A percentile compares a stretch with the other conserved stretches of the same genome.
phyloP scores from a whole-genome alignment of 2,888 invertebrate genomes.

The Smittia sp. region DNA sequence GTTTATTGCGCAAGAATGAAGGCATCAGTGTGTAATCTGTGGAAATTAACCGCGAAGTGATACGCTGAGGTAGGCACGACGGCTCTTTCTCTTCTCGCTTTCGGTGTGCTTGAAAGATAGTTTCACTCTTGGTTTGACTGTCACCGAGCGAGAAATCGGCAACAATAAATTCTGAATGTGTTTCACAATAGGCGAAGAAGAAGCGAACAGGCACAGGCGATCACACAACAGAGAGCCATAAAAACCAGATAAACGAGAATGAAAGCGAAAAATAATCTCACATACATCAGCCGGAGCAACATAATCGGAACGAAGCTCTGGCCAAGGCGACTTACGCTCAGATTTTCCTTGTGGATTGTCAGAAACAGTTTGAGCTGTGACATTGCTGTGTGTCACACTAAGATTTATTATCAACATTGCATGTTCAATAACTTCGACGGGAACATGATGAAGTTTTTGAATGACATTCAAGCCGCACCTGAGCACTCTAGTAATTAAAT shows the following conservation, averaged over 20 bases:
- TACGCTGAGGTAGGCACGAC: neutral
- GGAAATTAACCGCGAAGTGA: conserved; percentile 9
- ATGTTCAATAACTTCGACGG: too few relatives aligned
- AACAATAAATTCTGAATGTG: conserved; percentile 1
- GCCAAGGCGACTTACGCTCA: neutral
- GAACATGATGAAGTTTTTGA: too few relatives aligned
- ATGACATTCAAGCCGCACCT: too few relatives aligned
- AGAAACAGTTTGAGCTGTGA: neutral
- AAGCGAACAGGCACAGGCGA: neutral
- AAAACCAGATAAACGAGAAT: conserved; percentile 29
- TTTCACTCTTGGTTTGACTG: too few relatives aligned
- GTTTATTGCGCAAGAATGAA: neutral
- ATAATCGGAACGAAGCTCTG: neutral
- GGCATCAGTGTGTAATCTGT: neutral
- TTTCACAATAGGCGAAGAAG: neutral
- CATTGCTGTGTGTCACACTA: neutral
- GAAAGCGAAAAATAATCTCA: conserved; percentile 27
- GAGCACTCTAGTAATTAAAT: too few relatives aligned
- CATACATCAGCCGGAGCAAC: neutral
- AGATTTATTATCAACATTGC: too few relatives aligned
- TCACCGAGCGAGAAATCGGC: neutral
- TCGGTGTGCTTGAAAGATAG: neutral
- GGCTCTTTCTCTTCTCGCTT: neutral
- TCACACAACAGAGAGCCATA: conserved; percentile 1
- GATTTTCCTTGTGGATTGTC: neutral